Evolutionary conservation across 2,888 invertebrate species (phyloP).

Genomic region (Lydus trimaculatus): DNA sequence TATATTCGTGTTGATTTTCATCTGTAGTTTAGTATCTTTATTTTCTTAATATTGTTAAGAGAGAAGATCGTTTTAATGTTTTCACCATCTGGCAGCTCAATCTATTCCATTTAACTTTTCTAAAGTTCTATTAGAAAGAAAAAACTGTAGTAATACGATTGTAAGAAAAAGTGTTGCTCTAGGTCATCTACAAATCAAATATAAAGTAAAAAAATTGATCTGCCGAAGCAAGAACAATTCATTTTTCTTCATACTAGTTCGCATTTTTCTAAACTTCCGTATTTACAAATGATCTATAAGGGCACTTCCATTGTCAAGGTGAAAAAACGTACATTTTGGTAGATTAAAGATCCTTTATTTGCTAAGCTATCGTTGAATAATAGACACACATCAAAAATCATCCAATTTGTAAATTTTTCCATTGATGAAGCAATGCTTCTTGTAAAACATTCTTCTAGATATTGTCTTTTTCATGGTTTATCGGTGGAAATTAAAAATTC

Average conservation of each 20-base stretch:
- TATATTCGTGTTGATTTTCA: conserved; percentile 26
- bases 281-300: too few species aligned
- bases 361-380: neutral
- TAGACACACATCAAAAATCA: neutral
- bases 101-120: neutral
- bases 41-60: conserved; percentile 19
- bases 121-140: neutral
- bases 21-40: conserved; percentile 25
- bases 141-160: neutral
- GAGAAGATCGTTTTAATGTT: conserved; percentile 5
- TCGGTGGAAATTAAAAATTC: neutral
- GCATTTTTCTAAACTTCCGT: too few species aligned
- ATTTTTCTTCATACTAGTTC: too few species aligned
- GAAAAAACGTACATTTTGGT: too few species aligned
- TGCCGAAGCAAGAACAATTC: too few species aligned
- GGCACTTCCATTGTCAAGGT: too few species aligned
- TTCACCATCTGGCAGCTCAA: neutral
- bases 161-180: neutral
- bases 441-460: neutral
- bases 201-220: too few species aligned
- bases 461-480: neutral
- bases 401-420: neutral
- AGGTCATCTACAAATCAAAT: too few species aligned
- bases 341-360: too few species aligned
- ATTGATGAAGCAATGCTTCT: neutral